phyloP scores from a whole-genome alignment of 2,888 invertebrate species.

The Volucella zonaria region DNA sequence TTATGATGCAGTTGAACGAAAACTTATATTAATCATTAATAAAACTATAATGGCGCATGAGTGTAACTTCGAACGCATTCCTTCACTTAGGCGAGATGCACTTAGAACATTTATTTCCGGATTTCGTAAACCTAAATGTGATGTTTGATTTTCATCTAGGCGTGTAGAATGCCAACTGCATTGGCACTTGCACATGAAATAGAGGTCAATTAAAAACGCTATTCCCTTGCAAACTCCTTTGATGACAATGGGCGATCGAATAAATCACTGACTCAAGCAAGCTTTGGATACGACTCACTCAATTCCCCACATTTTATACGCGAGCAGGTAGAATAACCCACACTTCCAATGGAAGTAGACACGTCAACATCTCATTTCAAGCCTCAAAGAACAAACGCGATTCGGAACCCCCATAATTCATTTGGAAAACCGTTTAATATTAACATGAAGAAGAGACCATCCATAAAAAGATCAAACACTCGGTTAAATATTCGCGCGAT shows the following conservation, averaged over 20 bases:
- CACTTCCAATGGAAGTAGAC: conserved; percentile 15
- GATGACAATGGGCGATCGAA: conserved; percentile 23
- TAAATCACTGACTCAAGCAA: background rate
- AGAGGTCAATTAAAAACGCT: conserved; percentile 22
- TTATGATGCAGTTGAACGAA: conserved; percentile 42
- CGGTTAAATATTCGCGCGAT: conserved; percentile 14
- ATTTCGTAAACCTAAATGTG: conserved; percentile 41
- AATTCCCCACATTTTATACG: conserved; percentile 21
- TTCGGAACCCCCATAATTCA: background rate
- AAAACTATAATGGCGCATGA: conserved; percentile 43
- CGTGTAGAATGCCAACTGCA: background rate
- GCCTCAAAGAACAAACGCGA: background rate
- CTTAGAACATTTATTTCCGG: conserved; percentile 40
- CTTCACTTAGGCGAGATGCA: conserved; percentile 42
- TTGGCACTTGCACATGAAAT: conserved; percentile 3
- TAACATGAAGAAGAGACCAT: conserved; percentile 1
- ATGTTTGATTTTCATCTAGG: conserved; percentile 25
- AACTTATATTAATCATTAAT: conserved; percentile 29
- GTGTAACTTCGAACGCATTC: conserved; percentile 24
- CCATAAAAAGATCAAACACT: conserved; percentile 11
- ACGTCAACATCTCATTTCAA: conserved; percentile 2
- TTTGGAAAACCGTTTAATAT: background rate
- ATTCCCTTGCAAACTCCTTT: conserved; percentile 26
- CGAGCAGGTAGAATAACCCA: background rate
- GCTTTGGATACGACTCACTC: conserved; percentile 4